phyloP scores from a whole-genome alignment of 2,797 vertebrate genomes.

The Rhyacichthys aspro region DNA sequence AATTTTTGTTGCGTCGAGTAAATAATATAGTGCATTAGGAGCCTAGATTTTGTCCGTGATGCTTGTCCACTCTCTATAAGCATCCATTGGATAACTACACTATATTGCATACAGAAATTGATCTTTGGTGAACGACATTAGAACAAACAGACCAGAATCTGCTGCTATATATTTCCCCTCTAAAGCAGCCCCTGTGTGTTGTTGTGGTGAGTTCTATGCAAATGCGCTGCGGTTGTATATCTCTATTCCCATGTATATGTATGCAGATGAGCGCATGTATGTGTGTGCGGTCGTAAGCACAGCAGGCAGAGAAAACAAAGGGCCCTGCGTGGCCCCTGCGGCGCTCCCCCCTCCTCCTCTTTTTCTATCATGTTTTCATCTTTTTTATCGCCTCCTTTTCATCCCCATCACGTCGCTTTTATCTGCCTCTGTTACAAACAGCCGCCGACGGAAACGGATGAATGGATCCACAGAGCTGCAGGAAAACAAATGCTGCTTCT shows the following conservation, averaged over 20 bases:
- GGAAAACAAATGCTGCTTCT: background rate
- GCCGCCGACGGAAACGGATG: background rate
- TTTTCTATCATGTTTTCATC: slow-evolving; percentile 6
- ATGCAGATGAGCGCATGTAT: slow-evolving; percentile 17
- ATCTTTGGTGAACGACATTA: too few species aligned
- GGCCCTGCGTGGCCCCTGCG: slow-evolving; percentile 12
- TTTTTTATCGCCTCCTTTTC: slow-evolving; percentile 25
- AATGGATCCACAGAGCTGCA: background rate
- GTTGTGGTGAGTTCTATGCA: background rate
- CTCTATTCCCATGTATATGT: background rate
- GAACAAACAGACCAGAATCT: too few species aligned
- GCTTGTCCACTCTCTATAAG: too few species aligned
- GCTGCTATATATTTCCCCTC: too few species aligned
- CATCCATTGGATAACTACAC: too few species aligned
- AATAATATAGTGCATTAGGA: too few species aligned
- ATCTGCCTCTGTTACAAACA: slow-evolving; percentile 15
- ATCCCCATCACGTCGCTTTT: slow-evolving; percentile 7
- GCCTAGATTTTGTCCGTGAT: too few species aligned
- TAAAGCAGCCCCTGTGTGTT: background rate
- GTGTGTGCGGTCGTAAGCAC: slow-evolving; percentile 2
- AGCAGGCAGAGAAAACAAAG: slow-evolving; percentile 11
- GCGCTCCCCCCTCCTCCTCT: slow-evolving; percentile 1
- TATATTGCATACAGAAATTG: too few species aligned
- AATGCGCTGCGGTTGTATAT: slow-evolving; percentile 1
- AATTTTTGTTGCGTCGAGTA: too few species aligned